phyloP scores from a whole-genome alignment of 2,888 invertebrate species.

The Herminia tarsipennalis region DNA sequence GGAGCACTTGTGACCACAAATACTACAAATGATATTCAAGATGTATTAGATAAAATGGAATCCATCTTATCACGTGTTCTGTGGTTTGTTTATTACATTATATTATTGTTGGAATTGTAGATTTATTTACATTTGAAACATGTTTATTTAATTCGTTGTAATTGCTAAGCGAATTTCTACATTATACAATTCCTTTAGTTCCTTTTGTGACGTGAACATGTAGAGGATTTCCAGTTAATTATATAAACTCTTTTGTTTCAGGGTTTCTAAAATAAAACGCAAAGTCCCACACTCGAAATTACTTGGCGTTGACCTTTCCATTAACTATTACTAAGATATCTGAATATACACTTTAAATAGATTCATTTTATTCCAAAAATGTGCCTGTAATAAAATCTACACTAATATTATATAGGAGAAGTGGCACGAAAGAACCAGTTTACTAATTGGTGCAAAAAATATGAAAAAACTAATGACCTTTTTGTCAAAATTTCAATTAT shows the following conservation, averaged over 20 bases:
- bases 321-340: too few species aligned
- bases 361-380: too few species aligned
- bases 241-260: constrained; percentile 20
- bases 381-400: too few species aligned
- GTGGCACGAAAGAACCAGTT: too few species aligned
- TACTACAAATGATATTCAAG: constrained; percentile 39
- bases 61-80: constrained; percentile 7
- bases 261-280: constrained; percentile 10
- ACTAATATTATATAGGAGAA: too few species aligned
- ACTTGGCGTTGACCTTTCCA: neutral
- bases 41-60: constrained; percentile 14
- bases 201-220: constrained; percentile 15
- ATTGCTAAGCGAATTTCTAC: constrained; percentile 8
- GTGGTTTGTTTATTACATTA: constrained; percentile 1
- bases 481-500: too few species aligned
- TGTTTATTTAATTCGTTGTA: too few species aligned
- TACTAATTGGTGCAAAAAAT: too few species aligned
- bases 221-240: constrained; percentile 14
- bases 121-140: constrained; percentile 2
- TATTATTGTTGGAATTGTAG: neutral
- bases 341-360: too few species aligned
- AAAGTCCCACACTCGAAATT: constrained; percentile 13
- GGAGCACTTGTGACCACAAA: constrained; percentile 33
- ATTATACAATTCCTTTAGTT: constrained; percentile 18
- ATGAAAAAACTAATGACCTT: too few species aligned